Base-by-base conservation (phyloP, 2,113 vertebrate species). In the Leptocoma aspasia region DNA sequence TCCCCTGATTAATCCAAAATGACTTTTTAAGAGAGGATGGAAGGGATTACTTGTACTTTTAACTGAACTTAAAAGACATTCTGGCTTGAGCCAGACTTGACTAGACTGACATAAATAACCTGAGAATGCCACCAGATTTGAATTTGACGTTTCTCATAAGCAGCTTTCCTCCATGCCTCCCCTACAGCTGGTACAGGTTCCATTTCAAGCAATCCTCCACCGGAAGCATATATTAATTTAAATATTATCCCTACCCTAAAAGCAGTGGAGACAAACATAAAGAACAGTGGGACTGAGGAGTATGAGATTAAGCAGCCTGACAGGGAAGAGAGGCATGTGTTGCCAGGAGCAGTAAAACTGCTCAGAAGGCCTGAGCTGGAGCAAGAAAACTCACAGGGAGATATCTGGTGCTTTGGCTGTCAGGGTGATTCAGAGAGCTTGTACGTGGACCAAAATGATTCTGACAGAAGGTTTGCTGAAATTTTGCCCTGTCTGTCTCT, bases 1-100 rank as follows among this genome's bases (percentile, higher is more conserved):
- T 54, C 7, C 26, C 76, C 42, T 64, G 37, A 86, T 95, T 91
- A 95, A 97, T 92, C 47, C 85, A 94, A 90, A 96, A 93, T 75
- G 71, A 83, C 78, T 94, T 93, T 80, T 81, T 88, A 92, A 77
- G 66, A 82, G 84, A 91, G 94, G 92, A 95, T 95, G 82, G 76
- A 96, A 96, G 92, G 92, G 92, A 95, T 95, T 94, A 96, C 95
- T 97, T 92, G 96, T 95, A 96, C 95, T 96, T 83, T 81, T 83
- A 96, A 86, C 85, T 91, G 94, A 90, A 93, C 85, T 95, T 94
- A 70, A 90, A 96, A 86, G 94, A 75, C 52, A 59, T 92, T 89
- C 73, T 89, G 42, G 37, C 37, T 91, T 87, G 81, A 94, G 68
- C 77, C 81, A 94, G 82, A 81, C 94, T 78, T 83, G 75, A 77